A percentile compares a stretch with the other conserved stretches of the same genome.
Conservation (phyloP, 2,113 vertebrate genomes). For the Seriola aureovittata region DNA sequence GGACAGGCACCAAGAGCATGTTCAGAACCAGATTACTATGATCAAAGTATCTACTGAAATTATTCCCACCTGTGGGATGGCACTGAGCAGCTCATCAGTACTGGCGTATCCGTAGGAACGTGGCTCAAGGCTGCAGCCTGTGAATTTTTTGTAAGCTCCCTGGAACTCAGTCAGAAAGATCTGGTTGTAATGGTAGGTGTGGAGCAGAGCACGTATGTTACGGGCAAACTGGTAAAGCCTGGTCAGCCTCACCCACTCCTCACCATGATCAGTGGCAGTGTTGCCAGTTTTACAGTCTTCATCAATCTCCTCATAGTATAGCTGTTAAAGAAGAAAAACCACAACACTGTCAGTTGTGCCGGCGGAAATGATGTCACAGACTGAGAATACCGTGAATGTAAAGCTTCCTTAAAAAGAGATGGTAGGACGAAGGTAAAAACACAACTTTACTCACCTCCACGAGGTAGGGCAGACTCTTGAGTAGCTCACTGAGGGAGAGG, state of each 20-base stretch:
- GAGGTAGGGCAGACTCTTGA: constrained; percentile 95
- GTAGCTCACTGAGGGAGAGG: constrained; percentile 92
- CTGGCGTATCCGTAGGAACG: constrained; percentile 89
- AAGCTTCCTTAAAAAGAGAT: neutral
- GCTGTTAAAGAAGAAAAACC: constrained; percentile 74
- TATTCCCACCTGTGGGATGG: constrained; percentile 91
- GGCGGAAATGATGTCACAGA: neutral
- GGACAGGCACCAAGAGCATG: neutral
- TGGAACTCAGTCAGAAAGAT: constrained; percentile 96
- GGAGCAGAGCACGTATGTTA: constrained; percentile 91
- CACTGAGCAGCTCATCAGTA: constrained; percentile 92
- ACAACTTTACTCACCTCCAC: constrained; percentile 87
- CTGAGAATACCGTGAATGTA: neutral
- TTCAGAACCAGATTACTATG: neutral
- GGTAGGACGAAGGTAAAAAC: neutral
- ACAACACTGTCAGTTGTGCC: neutral
- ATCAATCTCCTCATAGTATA: constrained; percentile 82
- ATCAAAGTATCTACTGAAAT: neutral
- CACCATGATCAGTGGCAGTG: constrained; percentile 21
- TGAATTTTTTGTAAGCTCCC: constrained; percentile 92
- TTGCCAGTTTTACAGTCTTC: constrained; percentile 40
- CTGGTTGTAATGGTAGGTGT: constrained; percentile 98
- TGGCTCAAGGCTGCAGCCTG: constrained; percentile 88
- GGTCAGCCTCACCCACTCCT: constrained; percentile 92
- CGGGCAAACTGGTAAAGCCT: constrained; percentile 94